A percentile compares a stretch with the other conserved stretches of the same genome.
Conservation (phyloP, 2,113 vertebrate genomes). For the Boleophthalmus pectinirostris region DNA sequence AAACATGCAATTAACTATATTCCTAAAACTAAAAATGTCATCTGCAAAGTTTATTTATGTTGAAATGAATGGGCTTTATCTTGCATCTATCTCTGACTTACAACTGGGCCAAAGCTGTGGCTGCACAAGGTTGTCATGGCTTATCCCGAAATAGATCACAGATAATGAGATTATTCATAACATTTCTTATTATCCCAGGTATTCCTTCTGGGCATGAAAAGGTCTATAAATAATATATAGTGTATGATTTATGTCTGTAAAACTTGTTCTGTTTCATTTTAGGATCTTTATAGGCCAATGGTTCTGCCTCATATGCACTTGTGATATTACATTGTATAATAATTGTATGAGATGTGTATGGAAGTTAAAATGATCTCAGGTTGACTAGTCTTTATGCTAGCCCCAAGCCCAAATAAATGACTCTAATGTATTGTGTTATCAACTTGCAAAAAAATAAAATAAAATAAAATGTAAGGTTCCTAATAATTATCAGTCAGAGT, state of each 20-base stretch:
- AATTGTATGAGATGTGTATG: no score
- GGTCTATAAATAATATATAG: slow-evolving; percentile 26
- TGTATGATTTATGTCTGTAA: slow-evolving; percentile 11
- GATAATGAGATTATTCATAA: slow-evolving; percentile 70
- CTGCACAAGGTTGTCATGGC: slow-evolving; percentile 56
- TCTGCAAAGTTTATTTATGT: background rate
- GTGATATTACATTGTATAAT: no score
- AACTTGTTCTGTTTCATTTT: accelerated
- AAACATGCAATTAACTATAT: background rate
- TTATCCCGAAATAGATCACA: slow-evolving; percentile 73
- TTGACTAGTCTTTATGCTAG: background rate
- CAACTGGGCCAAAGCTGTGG: slow-evolving; percentile 22
- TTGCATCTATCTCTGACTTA: background rate
- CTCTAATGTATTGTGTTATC: no score
- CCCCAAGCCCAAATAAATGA: background rate
- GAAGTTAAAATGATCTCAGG: no score
- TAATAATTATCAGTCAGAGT: background rate
- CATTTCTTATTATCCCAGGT: slow-evolving; percentile 56
- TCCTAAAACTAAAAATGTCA: no score
- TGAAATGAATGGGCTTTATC: background rate
- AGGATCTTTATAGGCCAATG: background rate
- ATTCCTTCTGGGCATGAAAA: slow-evolving; percentile 26
- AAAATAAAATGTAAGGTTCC: background rate
- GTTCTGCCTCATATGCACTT: no score
- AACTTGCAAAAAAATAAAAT: no score